These are phyloP conservation scores for Bergia sp. DNA, from an alignment of 92 coral and sea anemone species.

Conservation along the genomic window DNA sequence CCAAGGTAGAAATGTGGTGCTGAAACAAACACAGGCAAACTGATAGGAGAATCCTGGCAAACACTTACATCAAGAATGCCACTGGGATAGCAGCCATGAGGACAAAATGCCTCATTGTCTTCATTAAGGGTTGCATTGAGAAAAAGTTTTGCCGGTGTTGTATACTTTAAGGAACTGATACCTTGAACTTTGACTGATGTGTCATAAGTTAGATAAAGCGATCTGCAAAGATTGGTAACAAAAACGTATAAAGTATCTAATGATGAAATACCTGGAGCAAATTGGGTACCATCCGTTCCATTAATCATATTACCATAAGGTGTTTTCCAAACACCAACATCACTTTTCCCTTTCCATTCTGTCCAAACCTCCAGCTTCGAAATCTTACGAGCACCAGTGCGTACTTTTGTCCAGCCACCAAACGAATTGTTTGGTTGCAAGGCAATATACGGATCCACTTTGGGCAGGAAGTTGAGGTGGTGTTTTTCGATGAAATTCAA, in stretches of 20 bases:
- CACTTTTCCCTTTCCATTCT: conserved; percentile 72
- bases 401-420: conserved; percentile 70
- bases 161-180: conserved; percentile 67
- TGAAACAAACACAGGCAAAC: conserved; percentile 81
- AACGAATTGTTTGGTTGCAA: conserved; percentile 80
- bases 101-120: conserved; percentile 83
- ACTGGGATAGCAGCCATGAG: conserved; percentile 75
- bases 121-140: conserved; percentile 71
- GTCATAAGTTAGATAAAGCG: conserved; percentile 69
- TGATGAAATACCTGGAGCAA: conserved; percentile 68
- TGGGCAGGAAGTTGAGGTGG: conserved; percentile 54
- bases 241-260: conserved; percentile 80
- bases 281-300: conserved; percentile 96
- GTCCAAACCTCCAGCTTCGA: conserved; percentile 56
- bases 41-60: conserved; percentile 75
- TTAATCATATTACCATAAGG: conserved; percentile 84
- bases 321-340: conserved; percentile 76
- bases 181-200: conserved; percentile 51
- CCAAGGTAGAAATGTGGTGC: conserved; percentile 95
- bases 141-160: conserved; percentile 69
- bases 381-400: conserved; percentile 76
- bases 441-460: conserved; percentile 66
- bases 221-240: conserved; percentile 84
- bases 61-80: conserved; percentile 86
- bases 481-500: conserved; percentile 42